Conservation (phyloP, 2,888 invertebrate genomes). For the Baccha elongata region DNA sequence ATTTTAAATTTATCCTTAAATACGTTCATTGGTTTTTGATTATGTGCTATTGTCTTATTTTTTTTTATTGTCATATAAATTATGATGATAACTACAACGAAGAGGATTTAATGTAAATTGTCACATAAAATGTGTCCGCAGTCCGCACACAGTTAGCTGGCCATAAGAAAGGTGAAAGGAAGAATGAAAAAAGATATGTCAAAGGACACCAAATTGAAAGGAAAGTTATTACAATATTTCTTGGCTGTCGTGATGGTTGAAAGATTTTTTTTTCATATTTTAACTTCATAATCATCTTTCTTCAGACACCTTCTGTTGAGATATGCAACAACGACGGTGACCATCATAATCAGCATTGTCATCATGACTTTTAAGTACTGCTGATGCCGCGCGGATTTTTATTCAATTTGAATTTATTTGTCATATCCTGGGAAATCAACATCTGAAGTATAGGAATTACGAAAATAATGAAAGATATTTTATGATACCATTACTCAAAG, state of each 20-base stretch:
- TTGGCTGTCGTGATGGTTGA: slow-evolving; percentile 59
- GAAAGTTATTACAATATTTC: slow-evolving; percentile 61
- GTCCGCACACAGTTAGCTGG: neutral
- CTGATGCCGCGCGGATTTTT: slow-evolving; percentile 41
- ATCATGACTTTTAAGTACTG: slow-evolving; percentile 1
- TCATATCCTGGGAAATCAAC: slow-evolving; percentile 19
- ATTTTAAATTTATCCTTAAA: slow-evolving; percentile 27
- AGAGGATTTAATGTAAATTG: slow-evolving; percentile 47
- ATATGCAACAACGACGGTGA: neutral
- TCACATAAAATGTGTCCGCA: slow-evolving; percentile 38
- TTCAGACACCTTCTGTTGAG: slow-evolving; percentile 19
- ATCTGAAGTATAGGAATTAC: slow-evolving; percentile 1
- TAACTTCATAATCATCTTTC: slow-evolving; percentile 12
- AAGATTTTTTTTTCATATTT: slow-evolving; percentile 63
- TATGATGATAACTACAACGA: slow-evolving; percentile 10
- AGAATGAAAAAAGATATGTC: slow-evolving; percentile 26
- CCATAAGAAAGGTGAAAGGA: slow-evolving; percentile 29
- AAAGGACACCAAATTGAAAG: slow-evolving; percentile 47
- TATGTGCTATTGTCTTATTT: slow-evolving; percentile 46
- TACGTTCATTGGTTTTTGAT: slow-evolving; percentile 62
- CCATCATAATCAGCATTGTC: slow-evolving; percentile 38
- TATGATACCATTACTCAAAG: slow-evolving; percentile 40
- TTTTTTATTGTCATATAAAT: slow-evolving; percentile 37
- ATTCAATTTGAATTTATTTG: slow-evolving; percentile 59
- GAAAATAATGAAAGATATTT: slow-evolving; percentile 35